Percentiles rank a stretch among this genome's conserved stretches.
These are phyloP conservation scores for Drosophila simulans DNA, from an alignment of 1,140 invertebrate species.

Conservation along the genomic window DNA sequence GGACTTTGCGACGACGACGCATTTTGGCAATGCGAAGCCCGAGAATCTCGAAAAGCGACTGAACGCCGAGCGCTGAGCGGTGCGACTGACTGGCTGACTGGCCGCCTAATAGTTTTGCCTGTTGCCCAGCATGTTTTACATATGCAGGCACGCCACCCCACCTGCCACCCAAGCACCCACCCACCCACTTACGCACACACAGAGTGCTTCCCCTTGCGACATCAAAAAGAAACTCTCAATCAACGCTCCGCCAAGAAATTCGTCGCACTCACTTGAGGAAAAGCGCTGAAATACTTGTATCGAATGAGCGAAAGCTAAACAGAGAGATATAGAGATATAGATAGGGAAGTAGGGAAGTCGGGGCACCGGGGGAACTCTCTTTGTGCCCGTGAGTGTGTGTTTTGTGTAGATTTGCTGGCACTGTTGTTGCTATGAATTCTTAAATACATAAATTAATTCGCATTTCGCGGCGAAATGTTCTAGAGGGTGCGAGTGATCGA, in stretches of 20 bases:
- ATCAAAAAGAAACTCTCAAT: constrained; percentile 80
- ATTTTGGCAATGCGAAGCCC: constrained; percentile 44
- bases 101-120: constrained; percentile 61
- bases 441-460: constrained; percentile 75
- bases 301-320: constrained; percentile 27
- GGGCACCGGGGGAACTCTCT: background rate
- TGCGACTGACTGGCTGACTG: constrained; percentile 40
- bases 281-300: constrained; percentile 56
- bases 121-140: constrained; percentile 61
- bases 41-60: constrained; percentile 47
- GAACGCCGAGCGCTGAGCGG: constrained; percentile 28
- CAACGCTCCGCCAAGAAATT: constrained; percentile 72
- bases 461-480: constrained; percentile 47
- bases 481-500: constrained; percentile 17
- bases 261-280: constrained; percentile 73
- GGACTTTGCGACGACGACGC: constrained; percentile 61
- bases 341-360: constrained; percentile 8
- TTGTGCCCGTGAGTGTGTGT: constrained; percentile 18
- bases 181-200: constrained; percentile 29
- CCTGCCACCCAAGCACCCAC: constrained; percentile 9
- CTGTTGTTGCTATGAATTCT: constrained; percentile 53
- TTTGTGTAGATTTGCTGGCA: constrained; percentile 29
- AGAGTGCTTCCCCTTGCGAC: constrained; percentile 25
- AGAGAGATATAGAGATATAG: constrained; percentile 12
- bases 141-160: constrained; percentile 27